Evolutionary conservation across 2,797 vertebrate genomes (phyloP).

Genomic region (Sorex maritimensis): DNA sequence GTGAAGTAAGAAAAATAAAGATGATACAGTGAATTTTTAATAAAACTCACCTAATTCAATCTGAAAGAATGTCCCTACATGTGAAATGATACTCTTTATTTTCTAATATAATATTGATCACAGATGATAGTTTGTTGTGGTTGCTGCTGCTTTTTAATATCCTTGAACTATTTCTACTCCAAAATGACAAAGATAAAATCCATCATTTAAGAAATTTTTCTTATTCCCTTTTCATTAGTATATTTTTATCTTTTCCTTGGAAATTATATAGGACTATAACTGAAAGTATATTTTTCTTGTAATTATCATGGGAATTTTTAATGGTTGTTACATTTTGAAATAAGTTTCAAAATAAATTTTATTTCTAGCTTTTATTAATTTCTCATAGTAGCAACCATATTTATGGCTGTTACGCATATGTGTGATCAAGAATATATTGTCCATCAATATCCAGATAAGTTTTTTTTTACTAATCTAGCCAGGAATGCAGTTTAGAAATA

Average conservation of each 20-base stretch:
- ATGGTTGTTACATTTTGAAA: not conserved
- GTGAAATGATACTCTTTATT: slow-evolving; percentile 35
- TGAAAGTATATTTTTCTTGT: not conserved
- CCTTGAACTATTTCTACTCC: too few relatives aligned
- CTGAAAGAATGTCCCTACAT: not conserved
- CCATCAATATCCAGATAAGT: not conserved
- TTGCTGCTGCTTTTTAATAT: not conserved
- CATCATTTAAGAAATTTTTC: not conserved
- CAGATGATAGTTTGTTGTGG: not conserved
- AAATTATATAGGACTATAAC: slow-evolving; percentile 10
- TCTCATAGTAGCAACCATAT: not conserved
- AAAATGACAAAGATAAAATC: too few relatives aligned
- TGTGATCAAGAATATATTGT: not conserved
- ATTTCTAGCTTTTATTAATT: not conserved
- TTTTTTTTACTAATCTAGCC: not conserved
- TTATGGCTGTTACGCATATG: not conserved
- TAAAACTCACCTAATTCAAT: slow-evolving; percentile 43
- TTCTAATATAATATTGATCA: not conserved
- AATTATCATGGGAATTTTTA: not conserved
- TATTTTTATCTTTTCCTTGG: not conserved
- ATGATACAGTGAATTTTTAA: slow-evolving; percentile 11
- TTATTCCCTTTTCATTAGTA: not conserved
- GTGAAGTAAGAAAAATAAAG: slow-evolving; percentile 44
- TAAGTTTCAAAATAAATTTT: not conserved
- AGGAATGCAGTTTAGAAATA: not conserved